Evolutionary conservation across 2,113 vertebrate genomes (phyloP).

Genomic region (Casuarius casuarius): DNA sequence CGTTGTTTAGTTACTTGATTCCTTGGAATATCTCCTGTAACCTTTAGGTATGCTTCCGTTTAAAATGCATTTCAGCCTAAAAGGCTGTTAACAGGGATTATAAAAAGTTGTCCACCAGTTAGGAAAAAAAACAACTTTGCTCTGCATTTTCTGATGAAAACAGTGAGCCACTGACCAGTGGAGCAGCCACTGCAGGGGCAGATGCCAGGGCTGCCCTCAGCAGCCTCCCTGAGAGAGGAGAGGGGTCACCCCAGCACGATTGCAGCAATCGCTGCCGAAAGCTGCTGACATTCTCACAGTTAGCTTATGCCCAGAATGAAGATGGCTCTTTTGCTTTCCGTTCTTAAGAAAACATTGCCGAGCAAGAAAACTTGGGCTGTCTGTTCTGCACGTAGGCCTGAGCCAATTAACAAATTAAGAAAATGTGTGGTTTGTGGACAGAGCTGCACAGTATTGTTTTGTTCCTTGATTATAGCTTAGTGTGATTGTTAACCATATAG

Average conservation of each 20-base stretch:
- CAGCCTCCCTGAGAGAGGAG: not conserved
- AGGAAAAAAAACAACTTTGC: not conserved
- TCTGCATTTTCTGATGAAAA: not conserved
- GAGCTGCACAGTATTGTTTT: not conserved
- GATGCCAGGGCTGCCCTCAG: not conserved
- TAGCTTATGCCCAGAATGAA: not conserved
- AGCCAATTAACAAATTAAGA: not conserved
- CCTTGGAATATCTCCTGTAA: not conserved
- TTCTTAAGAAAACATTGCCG: not conserved
- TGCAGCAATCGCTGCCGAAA: not conserved
- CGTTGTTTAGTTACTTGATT: not conserved
- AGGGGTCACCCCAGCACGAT: not conserved
- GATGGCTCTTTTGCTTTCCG: not conserved
- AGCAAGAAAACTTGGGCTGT: not conserved
- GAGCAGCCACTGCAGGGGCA: not conserved
- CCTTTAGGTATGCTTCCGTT: not conserved
- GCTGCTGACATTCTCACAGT: not conserved
- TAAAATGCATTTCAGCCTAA: not conserved
- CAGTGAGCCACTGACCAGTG: not conserved
- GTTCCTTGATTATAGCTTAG: not conserved
- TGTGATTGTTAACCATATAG: not conserved
- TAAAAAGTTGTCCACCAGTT: not conserved
- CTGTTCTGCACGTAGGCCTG: not conserved
- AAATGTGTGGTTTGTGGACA: accelerated
- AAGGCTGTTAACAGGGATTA: not conserved